Evolutionary conservation across 2,888 invertebrate genomes (phyloP).

Genomic region (Nomada ruficornis): DNA sequence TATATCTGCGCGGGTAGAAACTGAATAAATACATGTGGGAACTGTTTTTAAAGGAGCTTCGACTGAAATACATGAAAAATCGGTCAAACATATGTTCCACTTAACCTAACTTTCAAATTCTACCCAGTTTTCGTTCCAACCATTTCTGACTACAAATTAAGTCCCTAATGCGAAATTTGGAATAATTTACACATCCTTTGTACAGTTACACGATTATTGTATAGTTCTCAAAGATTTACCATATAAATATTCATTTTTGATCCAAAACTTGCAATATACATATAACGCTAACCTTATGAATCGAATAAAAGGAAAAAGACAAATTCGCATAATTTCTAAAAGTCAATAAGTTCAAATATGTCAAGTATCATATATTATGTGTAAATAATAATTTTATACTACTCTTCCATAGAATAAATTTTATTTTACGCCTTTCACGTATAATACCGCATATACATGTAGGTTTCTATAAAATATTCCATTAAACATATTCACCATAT

Average conservation of each 20-base stretch:
- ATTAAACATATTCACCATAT: conserved; percentile 1
- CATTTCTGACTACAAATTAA: not conserved
- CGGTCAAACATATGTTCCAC: conserved; percentile 25
- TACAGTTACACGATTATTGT: not conserved
- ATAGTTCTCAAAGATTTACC: not conserved
- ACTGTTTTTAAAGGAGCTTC: not conserved
- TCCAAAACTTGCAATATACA: not conserved
- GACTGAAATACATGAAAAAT: not conserved
- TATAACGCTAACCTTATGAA: not conserved
- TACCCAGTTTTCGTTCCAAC: not conserved
- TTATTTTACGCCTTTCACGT: not conserved
- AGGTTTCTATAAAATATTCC: not conserved
- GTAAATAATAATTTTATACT: not conserved
- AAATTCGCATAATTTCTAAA: not conserved
- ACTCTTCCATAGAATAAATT: not conserved
- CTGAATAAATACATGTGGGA: not conserved
- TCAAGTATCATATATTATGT: not conserved
- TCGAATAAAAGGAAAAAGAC: not conserved
- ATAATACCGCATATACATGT: not conserved
- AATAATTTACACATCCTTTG: not conserved
- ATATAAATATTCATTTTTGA: not conserved
- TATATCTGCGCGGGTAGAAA: not conserved
- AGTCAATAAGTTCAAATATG: no score
- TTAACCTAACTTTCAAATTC: conserved; percentile 10
- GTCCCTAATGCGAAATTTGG: not conserved